A percentile compares a stretch with the other conserved stretches of the same genome.
These are phyloP conservation scores for Rhea pennata DNA, from an alignment of 2,113 vertebrate genomes.

Conservation along the genomic window DNA sequence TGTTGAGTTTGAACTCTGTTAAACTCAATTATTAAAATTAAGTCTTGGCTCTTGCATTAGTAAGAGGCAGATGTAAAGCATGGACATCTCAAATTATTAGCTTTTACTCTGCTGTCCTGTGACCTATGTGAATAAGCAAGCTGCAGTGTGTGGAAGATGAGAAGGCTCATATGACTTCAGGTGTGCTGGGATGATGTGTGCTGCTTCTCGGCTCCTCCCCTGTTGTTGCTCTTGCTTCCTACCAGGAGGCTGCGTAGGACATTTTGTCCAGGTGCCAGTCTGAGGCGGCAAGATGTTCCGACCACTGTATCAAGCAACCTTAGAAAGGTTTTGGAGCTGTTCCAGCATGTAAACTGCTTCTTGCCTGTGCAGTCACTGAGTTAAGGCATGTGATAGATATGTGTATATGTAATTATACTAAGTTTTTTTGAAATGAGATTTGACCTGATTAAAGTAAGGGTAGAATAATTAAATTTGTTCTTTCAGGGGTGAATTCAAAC, in stretches of 20 bases:
- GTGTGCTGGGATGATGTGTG: background rate
- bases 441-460: background rate
- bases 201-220: background rate
- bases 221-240: rapidly evolving
- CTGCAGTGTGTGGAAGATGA: background rate
- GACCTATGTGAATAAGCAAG: background rate
- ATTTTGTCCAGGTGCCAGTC: rapidly evolving
- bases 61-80: background rate
- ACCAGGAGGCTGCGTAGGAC: background rate
- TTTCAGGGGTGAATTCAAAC: background rate
- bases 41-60: background rate
- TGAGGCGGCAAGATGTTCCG: background rate
- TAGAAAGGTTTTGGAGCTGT: background rate
- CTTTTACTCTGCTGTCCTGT: rapidly evolving
- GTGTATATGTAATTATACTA: background rate
- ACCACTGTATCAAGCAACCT: too few species aligned
- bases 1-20: too few species aligned
- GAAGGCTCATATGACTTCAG: background rate
- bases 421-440: background rate
- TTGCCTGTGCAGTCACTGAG: background rate
- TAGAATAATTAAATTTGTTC: constrained; percentile 15
- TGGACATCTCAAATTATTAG: background rate
- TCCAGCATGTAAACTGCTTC: background rate
- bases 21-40: too few species aligned
- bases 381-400: background rate